These are phyloP conservation scores for Schlechtendalia chinensis DNA, from an alignment of 1,140 invertebrate species.

Conservation along the genomic window DNA sequence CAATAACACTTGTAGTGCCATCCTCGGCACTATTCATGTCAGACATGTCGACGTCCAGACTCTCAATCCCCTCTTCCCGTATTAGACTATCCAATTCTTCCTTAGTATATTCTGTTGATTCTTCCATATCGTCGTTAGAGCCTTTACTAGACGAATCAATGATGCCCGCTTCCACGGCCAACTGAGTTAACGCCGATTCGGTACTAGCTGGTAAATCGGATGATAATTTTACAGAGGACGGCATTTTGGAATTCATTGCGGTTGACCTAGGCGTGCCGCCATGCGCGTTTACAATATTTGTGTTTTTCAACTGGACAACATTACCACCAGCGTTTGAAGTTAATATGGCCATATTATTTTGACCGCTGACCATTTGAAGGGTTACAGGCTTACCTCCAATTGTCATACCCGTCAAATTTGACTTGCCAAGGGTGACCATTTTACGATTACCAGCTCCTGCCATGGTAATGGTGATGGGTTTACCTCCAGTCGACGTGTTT, in stretches of 20 bases:
- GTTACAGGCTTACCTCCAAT: constrained; percentile 54
- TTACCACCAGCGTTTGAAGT: constrained; percentile 45
- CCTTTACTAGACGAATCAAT: constrained; percentile 57
- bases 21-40: constrained; percentile 19
- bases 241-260: constrained; percentile 26
- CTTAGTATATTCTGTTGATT: constrained; percentile 12
- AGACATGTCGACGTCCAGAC: constrained; percentile 41
- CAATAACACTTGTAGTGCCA: constrained; percentile 34
- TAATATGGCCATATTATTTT: constrained; percentile 52
- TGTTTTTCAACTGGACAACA: constrained; percentile 36
- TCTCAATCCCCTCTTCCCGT: constrained; percentile 40
- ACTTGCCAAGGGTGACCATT: constrained; percentile 52
- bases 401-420: constrained; percentile 51
- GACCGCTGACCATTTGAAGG: constrained; percentile 53
- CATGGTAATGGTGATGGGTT: constrained; percentile 71
- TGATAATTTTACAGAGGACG: constrained; percentile 52
- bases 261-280: background rate
- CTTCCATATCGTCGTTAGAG: constrained; percentile 11
- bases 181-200: constrained; percentile 65
- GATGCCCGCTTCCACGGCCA: constrained; percentile 66
- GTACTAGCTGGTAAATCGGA: constrained; percentile 65
- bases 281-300: constrained; percentile 28
- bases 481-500: constrained; percentile 56
- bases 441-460: constrained; percentile 54
- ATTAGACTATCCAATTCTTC: constrained; percentile 35